These are phyloP conservation scores for Trachelipus rathkii DNA, from an alignment of 1,140 invertebrate genomes.

Conservation along the genomic window DNA sequence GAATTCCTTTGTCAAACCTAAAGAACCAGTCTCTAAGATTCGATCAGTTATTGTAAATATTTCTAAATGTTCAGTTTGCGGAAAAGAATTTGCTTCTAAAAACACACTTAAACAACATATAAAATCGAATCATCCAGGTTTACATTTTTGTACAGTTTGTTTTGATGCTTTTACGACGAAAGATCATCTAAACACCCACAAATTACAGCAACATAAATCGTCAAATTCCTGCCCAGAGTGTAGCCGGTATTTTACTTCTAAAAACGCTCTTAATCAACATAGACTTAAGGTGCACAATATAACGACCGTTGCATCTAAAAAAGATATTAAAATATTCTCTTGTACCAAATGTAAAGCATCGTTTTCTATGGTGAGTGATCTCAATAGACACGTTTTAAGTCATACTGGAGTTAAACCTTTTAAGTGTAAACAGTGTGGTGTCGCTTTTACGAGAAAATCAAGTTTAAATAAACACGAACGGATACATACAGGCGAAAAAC, in stretches of 20 bases:
- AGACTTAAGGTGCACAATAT: background rate
- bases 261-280: background rate
- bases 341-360: background rate
- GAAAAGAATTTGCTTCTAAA: background rate
- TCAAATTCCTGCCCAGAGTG: background rate
- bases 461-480: conserved; percentile 29
- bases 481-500: conserved; percentile 27
- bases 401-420: conserved; percentile 27
- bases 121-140: background rate
- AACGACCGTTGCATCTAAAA: background rate
- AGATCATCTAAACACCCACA: background rate
- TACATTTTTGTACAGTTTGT: conserved; percentile 2
- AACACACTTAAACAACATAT: background rate
- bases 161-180: conserved; percentile 1
- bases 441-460: conserved; percentile 22
- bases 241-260: background rate
- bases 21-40: background rate
- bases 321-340: background rate
- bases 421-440: conserved; percentile 17
- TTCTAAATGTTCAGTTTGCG: background rate
- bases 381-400: conserved; percentile 21
- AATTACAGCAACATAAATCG: background rate
- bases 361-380: conserved; percentile 9
- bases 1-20: background rate
- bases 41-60: background rate